Percentiles rank a stretch among this genome's conserved stretches.
Conservation (phyloP, 2,113 vertebrate genomes). For the Ochotona princeps region DNA sequence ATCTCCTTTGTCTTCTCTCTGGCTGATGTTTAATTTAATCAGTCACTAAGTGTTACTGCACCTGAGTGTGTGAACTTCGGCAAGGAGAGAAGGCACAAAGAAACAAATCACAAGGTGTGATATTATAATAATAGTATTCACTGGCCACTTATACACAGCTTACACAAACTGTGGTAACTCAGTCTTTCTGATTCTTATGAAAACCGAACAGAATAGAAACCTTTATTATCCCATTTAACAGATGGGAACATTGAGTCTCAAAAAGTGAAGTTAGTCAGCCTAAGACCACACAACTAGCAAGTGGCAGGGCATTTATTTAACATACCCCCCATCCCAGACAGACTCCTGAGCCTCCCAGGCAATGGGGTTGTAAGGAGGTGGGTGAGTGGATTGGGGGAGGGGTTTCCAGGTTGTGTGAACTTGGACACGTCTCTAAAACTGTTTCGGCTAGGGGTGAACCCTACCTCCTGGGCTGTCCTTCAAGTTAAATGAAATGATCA, state of each 20-base stretch:
- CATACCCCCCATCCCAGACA: not conserved
- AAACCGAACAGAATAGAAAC: not conserved
- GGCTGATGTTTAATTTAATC: slow-evolving; percentile 39
- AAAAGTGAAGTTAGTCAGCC: not conserved
- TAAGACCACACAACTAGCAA: slow-evolving; percentile 18
- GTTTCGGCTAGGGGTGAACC: slow-evolving; percentile 43
- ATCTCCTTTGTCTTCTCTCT: slow-evolving; percentile 23
- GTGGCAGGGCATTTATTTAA: slow-evolving; percentile 41
- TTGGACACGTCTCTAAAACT: not conserved
- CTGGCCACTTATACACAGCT: not conserved
- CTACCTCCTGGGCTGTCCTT: not conserved
- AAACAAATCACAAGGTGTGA: slow-evolving; percentile 11
- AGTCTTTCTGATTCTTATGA: slow-evolving; percentile 10
- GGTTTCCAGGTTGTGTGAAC: not conserved
- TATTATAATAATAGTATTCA: slow-evolving; percentile 2
- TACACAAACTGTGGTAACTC: not conserved
- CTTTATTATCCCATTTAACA: slow-evolving; percentile 40
- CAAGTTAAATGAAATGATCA: slow-evolving; percentile 53
- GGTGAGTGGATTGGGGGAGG: too few relatives aligned
- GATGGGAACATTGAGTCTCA: slow-evolving; percentile 26
- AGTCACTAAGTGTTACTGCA: slow-evolving; percentile 51
- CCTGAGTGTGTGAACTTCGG: slow-evolving; percentile 24
- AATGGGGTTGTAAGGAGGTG: not conserved
- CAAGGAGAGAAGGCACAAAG: slow-evolving; percentile 10
- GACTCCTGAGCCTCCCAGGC: slow-evolving; percentile 5